phyloP scores from a whole-genome alignment of 2,888 invertebrate genomes.

The Exocentrus adspersus region DNA sequence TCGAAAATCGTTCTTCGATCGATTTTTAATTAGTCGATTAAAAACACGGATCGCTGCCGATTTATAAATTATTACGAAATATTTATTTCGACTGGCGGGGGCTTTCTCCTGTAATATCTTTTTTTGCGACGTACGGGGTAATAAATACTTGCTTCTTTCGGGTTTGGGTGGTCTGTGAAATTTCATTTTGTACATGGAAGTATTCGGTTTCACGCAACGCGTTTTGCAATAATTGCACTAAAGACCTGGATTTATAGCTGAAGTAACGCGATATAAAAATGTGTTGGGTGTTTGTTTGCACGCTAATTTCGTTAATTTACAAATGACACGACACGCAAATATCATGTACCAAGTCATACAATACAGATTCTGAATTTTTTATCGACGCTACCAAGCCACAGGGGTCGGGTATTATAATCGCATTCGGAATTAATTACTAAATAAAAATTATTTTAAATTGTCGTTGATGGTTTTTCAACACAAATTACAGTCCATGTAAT shows the following conservation, averaged over 20 bases:
- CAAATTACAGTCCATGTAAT: too few species aligned
- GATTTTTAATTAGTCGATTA: constrained; percentile 32
- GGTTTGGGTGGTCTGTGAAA: constrained; percentile 33
- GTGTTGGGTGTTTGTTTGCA: neutral
- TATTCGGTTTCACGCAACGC: constrained; percentile 20
- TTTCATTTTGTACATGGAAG: neutral
- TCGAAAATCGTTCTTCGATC: constrained; percentile 24
- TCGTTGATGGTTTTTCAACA: too few species aligned
- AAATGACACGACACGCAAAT: neutral
- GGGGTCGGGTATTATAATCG: neutral
- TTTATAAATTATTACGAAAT: constrained; percentile 33
- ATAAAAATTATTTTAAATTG: too few species aligned
- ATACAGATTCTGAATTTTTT: neutral
- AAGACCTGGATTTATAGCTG: constrained; percentile 13
- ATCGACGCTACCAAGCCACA: neutral
- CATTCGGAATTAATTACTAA: constrained; percentile 15
- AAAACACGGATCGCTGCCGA: constrained; percentile 27
- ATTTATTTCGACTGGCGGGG: constrained; percentile 28
- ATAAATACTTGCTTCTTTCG: constrained; percentile 24
- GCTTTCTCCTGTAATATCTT: constrained; percentile 34
- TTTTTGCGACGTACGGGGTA: constrained; percentile 25
- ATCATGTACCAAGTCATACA: neutral
- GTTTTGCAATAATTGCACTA: constrained; percentile 15
- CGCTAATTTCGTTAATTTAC: neutral
- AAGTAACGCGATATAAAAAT: constrained; percentile 13